Conservation (phyloP, 2,888 invertebrate species). For the Cacoxenus indagator region DNA sequence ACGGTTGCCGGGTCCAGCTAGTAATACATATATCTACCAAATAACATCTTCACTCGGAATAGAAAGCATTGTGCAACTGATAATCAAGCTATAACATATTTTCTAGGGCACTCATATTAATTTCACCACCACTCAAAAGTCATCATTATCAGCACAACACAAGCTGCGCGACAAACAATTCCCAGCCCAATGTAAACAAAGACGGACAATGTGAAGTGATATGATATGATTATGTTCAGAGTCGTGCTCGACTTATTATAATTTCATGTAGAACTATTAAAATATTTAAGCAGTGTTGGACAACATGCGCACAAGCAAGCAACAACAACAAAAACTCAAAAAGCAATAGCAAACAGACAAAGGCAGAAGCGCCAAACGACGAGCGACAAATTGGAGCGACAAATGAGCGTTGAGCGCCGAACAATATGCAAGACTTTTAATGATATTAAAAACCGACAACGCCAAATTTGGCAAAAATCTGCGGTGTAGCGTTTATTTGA, state of each 20-base stretch:
- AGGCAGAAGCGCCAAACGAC: not conserved
- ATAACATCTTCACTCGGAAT: too few relatives aligned
- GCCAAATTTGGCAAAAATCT: constrained; percentile 10
- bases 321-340: not conserved
- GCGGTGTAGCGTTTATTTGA: constrained; percentile 2
- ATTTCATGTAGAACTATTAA: constrained; percentile 8
- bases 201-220: too few relatives aligned
- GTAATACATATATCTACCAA: too few relatives aligned
- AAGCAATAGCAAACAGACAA: not conserved
- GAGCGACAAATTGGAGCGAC: not conserved
- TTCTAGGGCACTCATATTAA: too few relatives aligned
- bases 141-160: too few relatives aligned
- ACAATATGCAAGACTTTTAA: constrained; percentile 7
- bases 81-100: too few relatives aligned
- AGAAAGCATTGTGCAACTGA: too few relatives aligned
- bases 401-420: not conserved
- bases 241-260: not conserved
- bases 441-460: constrained; percentile 16
- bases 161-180: too few relatives aligned
- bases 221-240: too few relatives aligned
- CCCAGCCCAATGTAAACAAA: too few relatives aligned
- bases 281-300: not conserved
- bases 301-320: not conserved
- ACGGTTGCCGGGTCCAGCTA: too few relatives aligned
- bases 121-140: too few relatives aligned